Evolutionary conservation across 2,797 vertebrate genomes (phyloP).

Genomic region (Pagetopsis macropterus): DNA sequence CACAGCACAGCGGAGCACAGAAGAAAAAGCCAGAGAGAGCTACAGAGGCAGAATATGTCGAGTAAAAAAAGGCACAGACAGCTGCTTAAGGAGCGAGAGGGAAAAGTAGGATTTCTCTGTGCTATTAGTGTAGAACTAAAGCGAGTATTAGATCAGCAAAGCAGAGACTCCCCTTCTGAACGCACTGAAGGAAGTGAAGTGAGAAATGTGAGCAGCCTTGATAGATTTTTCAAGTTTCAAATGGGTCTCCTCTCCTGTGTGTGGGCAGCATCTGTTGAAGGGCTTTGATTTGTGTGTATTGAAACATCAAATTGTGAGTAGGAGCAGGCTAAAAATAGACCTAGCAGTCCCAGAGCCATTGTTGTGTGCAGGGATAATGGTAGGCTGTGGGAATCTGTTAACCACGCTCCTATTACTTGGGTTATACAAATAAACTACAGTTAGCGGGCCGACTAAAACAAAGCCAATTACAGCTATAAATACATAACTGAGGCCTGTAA

Average conservation of each 20-base stretch:
- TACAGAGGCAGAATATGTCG: background rate
- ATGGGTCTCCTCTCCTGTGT: slow-evolving; percentile 48
- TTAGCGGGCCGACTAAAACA: slow-evolving; percentile 44
- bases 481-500: slow-evolving; percentile 39
- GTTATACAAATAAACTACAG: slow-evolving; percentile 50
- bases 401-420: slow-evolving; percentile 66
- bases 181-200: slow-evolving; percentile 17
- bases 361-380: slow-evolving; percentile 70
- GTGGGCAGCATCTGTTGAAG: slow-evolving; percentile 66
- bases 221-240: slow-evolving; percentile 58
- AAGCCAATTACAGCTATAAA: slow-evolving; percentile 52
- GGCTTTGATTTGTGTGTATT: slow-evolving; percentile 74
- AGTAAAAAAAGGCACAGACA: background rate
- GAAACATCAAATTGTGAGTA: slow-evolving; percentile 76
- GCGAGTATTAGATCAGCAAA: slow-evolving; percentile 56
- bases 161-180: slow-evolving; percentile 50
- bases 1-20: slow-evolving; percentile 24
- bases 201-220: slow-evolving; percentile 48
- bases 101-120: slow-evolving; percentile 3
- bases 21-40: background rate
- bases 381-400: slow-evolving; percentile 57
- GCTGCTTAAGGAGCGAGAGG: background rate
- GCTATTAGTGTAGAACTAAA: slow-evolving; percentile 42
- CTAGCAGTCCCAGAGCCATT: slow-evolving; percentile 62
- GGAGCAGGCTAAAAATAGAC: slow-evolving; percentile 70